Base-by-base conservation (phyloP, 2,113 vertebrate genomes). In the Ictidomys tridecemlineatus region DNA sequence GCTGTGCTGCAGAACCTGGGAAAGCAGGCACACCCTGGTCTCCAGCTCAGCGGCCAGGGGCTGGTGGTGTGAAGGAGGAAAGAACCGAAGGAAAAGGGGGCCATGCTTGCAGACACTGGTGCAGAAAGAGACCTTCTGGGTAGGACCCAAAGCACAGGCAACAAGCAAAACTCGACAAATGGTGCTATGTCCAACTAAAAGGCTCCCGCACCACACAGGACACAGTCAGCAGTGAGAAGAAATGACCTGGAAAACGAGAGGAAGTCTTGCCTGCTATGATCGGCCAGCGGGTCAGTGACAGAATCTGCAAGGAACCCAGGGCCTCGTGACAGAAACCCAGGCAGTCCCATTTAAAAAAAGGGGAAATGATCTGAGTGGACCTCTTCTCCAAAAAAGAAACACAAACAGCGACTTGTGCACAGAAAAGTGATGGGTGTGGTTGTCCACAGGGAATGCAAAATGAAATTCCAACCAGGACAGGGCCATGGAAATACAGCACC, bases 1-100 rank as follows among this genome's bases (percentile, higher is more conserved):
- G 58, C 45, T 58, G 11, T 1, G 0, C 5, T n/a, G 32, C 34
- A 14, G 1, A 3, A 4, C 11, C 22, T 34, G 0, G 34, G 69
- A 12, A 5, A 56, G 1, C 7, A 7, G 85, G 2, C 3, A 10
- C 61, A 63, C 9, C 3, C 61, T n/a, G 16, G 16, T 6, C 34
- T n/a, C 14, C 32, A 70, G 32, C 32, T 18, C 3, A 8, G 32
- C 67, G 45, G 45, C 45, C n/a, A 16, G 32, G n/a, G n/a, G n/a
- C n/a, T n/a, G n/a, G n/a, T n/a, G n/a, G n/a, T n/a, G n/a, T n/a
- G n/a, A n/a, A n/a, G n/a, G n/a, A n/a, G n/a, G n/a, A n/a, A n/a
- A n/a, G n/a, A n/a, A n/a, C n/a, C n/a, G n/a, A n/a, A 69, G 28
- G 67, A 69, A 69, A 34, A 34, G 34, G 28, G 2, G 67, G 32